Evolutionary conservation across 2,888 invertebrate genomes (phyloP).

Genomic region (Prosapia bicincta): DNA sequence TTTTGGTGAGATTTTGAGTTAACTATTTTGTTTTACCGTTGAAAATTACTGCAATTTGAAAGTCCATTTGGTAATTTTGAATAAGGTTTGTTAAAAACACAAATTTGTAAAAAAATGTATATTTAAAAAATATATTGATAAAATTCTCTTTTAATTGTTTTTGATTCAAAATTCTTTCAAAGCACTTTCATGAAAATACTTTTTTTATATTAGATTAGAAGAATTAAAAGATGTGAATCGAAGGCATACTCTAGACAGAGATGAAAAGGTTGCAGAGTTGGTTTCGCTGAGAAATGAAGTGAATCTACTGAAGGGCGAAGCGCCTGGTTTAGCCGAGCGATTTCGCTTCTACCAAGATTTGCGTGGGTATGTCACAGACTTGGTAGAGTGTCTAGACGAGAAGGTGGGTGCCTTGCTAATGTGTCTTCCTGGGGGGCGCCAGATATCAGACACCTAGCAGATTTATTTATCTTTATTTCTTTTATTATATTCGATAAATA

Average conservation of each 20-base stretch:
- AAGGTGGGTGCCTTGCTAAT: constrained; percentile 61
- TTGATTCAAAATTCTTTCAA: too few relatives aligned
- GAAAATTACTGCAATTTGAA: too few relatives aligned
- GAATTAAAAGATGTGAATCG: constrained; percentile 57
- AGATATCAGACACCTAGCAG: background rate
- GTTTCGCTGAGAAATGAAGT: constrained; percentile 51
- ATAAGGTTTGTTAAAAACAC: too few relatives aligned
- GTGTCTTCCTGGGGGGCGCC: constrained; percentile 19
- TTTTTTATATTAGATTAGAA: constrained; percentile 50
- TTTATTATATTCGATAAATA: background rate
- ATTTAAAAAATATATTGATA: too few relatives aligned
- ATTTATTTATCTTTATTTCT: background rate
- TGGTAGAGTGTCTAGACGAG: constrained; percentile 96
- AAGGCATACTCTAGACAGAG: constrained; percentile 53
- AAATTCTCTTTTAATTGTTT: too few relatives aligned
- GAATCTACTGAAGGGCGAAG: constrained; percentile 52
- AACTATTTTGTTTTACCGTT: too few relatives aligned
- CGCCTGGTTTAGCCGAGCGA: constrained; percentile 69
- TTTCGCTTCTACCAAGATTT: constrained; percentile 95
- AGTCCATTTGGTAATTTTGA: too few relatives aligned
- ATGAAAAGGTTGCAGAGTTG: constrained; percentile 50
- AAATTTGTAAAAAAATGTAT: too few relatives aligned
- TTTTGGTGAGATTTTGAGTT: too few relatives aligned
- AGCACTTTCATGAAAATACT: too few relatives aligned
- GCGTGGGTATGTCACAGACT: constrained; percentile 91